These are phyloP conservation scores for Drosophila equinoxialis DNA, from an alignment of 1,140 invertebrate species.

Conservation along the genomic window DNA sequence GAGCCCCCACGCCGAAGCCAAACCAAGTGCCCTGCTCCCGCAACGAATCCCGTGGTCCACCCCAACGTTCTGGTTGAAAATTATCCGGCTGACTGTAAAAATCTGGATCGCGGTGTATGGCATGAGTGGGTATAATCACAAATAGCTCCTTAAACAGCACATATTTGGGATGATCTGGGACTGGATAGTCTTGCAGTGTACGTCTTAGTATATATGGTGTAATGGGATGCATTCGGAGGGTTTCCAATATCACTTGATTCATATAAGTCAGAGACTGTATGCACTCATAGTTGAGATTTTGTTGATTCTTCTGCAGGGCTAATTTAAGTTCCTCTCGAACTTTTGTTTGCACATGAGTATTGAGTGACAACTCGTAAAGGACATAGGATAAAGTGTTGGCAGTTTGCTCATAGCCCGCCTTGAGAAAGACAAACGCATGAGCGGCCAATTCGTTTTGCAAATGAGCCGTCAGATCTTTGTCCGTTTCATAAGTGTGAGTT, in stretches of 20 bases:
- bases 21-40: slow-evolving; percentile 84
- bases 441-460: slow-evolving; percentile 82
- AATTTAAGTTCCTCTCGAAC: slow-evolving; percentile 83
- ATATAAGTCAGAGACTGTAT: slow-evolving; percentile 85
- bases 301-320: slow-evolving; percentile 70
- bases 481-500: slow-evolving; percentile 62
- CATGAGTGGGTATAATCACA: slow-evolving; percentile 79
- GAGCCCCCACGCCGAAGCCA: slow-evolving; percentile 85
- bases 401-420: slow-evolving; percentile 87
- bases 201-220: slow-evolving; percentile 83
- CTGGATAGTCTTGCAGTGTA: slow-evolving; percentile 74
- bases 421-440: slow-evolving; percentile 86
- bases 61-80: slow-evolving; percentile 88
- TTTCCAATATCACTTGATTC: slow-evolving; percentile 85
- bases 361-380: slow-evolving; percentile 84
- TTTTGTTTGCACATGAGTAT: slow-evolving; percentile 84
- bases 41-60: slow-evolving; percentile 83
- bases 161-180: slow-evolving; percentile 83
- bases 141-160: slow-evolving; percentile 76
- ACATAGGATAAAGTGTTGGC: slow-evolving; percentile 83
- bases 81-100: slow-evolving; percentile 86
- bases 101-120: slow-evolving; percentile 83
- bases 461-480: slow-evolving; percentile 62
- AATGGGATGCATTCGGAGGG: slow-evolving; percentile 84
- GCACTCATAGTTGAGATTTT: slow-evolving; percentile 82